phyloP scores from a whole-genome alignment of 2,113 vertebrate species.

The Pollimyrus isidori region DNA sequence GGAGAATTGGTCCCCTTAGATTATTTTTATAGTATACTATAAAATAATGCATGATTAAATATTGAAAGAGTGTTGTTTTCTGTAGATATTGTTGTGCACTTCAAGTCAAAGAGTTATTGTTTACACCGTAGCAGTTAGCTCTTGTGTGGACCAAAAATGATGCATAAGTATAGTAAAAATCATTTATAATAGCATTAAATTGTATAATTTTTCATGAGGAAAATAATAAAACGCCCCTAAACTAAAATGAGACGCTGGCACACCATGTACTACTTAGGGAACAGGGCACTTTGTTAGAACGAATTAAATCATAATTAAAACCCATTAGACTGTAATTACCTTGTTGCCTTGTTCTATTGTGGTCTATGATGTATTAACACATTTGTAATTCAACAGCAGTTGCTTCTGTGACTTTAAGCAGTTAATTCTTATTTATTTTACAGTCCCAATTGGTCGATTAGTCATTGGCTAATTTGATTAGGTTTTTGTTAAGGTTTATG shows the following conservation, averaged over 20 bases:
- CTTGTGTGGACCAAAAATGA: background rate
- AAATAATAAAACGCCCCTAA: background rate
- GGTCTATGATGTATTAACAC: background rate
- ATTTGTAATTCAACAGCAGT: slow-evolving; percentile 9
- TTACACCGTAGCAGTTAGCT: background rate
- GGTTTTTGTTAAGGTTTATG: background rate
- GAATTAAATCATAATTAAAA: slow-evolving; percentile 8
- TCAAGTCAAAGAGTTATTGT: background rate
- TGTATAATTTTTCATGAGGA: background rate
- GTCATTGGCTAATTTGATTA: background rate
- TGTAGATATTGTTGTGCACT: background rate
- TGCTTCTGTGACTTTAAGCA: background rate
- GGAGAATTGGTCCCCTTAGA: background rate
- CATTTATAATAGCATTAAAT: background rate
- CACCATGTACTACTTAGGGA: background rate
- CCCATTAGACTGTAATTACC: background rate
- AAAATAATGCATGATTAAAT: background rate
- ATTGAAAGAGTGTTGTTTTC: background rate
- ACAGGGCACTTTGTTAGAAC: background rate
- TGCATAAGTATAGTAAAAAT: background rate
- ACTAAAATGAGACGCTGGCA: background rate
- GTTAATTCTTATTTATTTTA: slow-evolving; percentile 4
- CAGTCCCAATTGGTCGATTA: background rate
- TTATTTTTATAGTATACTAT: background rate
- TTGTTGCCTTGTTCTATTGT: slow-evolving; percentile 1